Evolutionary conservation across 2,113 vertebrate species (phyloP).

Genomic region (Limnothrissa miodon): DNA sequence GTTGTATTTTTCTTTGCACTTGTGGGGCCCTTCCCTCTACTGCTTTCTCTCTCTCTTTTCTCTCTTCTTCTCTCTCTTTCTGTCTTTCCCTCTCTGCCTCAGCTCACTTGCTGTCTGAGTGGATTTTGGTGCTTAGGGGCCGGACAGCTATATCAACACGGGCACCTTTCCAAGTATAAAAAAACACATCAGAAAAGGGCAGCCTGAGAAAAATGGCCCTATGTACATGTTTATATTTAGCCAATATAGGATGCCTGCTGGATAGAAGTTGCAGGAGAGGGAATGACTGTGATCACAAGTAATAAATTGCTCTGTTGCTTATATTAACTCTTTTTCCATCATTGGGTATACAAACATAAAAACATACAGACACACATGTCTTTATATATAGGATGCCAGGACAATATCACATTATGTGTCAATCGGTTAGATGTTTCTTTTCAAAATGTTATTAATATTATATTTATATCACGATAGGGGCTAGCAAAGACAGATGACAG

Average conservation of each 20-base stretch:
- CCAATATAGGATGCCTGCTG: constrained; percentile 14
- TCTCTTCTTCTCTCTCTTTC: not conserved
- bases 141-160: constrained; percentile 29
- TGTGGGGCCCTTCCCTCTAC: not conserved
- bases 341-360: not conserved
- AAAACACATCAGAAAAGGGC: constrained; percentile 44
- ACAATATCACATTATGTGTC: too few relatives aligned
- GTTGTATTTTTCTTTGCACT: constrained; percentile 1
- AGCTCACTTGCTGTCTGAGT: not conserved
- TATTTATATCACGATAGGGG: too few relatives aligned
- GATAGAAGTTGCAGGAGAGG: not conserved
- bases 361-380: too few relatives aligned
- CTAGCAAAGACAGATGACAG: not conserved
- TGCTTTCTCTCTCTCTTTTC: not conserved
- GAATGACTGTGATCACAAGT: not conserved
- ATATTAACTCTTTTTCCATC: not conserved
- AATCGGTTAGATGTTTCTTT: not conserved
- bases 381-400: too few relatives aligned
- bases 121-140: constrained; percentile 6
- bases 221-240: constrained; percentile 47
- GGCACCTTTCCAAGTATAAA: constrained; percentile 37
- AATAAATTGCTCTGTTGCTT: constrained; percentile 12
- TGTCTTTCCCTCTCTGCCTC: not conserved
- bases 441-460: too few relatives aligned
- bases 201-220: constrained; percentile 38